Conservation (phyloP, 2,888 invertebrate species). For the Caenorhabditis sp. region DNA sequence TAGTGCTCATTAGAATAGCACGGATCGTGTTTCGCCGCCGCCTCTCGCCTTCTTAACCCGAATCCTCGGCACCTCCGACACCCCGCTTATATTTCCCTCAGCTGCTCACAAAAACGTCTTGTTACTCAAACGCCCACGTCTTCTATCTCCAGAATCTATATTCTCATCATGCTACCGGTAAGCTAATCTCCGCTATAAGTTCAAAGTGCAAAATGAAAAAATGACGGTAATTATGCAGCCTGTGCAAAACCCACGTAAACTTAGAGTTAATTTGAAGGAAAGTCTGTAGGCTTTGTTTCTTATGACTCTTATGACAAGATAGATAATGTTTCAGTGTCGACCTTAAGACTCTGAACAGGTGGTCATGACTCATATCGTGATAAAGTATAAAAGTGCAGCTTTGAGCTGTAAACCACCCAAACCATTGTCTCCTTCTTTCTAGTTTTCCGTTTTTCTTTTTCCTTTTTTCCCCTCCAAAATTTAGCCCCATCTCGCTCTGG, state of each 20-base stretch:
- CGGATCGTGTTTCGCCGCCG: slow-evolving; percentile 64
- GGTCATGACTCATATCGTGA: neutral
- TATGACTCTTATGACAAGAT: neutral
- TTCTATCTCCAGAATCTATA: no score
- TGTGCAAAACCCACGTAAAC: no score
- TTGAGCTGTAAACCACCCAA: neutral
- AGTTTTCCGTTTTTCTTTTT: slow-evolving; percentile 27
- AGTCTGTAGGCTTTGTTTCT: no score
- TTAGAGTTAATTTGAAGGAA: no score
- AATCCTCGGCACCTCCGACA: neutral
- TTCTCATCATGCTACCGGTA: slow-evolving; percentile 34
- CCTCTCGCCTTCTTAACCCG: slow-evolving; percentile 47
- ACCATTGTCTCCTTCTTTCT: slow-evolving; percentile 7
- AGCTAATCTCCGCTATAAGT: no score
- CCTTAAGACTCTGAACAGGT: neutral
- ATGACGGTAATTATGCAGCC: no score
- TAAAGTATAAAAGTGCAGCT: neutral
- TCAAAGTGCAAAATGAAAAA: neutral
- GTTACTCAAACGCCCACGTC: slow-evolving; percentile 12
- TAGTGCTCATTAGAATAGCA: slow-evolving; percentile 69
- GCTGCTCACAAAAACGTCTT: slow-evolving; percentile 25
- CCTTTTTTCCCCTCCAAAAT: neutral
- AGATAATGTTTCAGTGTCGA: neutral
- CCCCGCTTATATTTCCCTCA: neutral
- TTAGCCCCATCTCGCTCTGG: neutral